Evolutionary conservation across 2,113 vertebrate genomes (phyloP), one percentile per base, ranked within the genome.

Genomic region (Xiphophorus maculatus): DNA sequence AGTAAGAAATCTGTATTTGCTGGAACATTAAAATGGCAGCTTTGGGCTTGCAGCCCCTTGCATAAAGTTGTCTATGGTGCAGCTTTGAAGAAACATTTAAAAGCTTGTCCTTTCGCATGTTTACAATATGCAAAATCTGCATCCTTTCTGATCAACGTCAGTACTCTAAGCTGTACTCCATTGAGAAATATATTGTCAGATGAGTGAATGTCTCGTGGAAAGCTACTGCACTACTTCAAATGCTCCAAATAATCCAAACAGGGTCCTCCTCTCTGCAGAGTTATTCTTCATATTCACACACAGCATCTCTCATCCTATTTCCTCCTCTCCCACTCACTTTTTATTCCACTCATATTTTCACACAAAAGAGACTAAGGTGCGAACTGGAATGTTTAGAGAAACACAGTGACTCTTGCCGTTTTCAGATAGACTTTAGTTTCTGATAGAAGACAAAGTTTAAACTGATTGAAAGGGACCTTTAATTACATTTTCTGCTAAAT

Each of bases 231-330:
- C 12, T 27, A 1, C 54, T 74, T 63, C 51, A 62, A 71, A 40
- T 69, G 42, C 61, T 37, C 28, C 42, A 80, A 73, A 62, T 58
- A 77, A 82, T 66, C 30, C 51, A 80, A 51, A 9, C 44, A 42
- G 58, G 35, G 11, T 37, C 63, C 84, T 73, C 78, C 79, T 84
- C 68, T 81, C 15, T 64, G 80, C 72, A 85, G 71, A 82, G 79
- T 74, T 71, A 84, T 89, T 74, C 75, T 76, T 66, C 77, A 40
- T 40, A 10, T 79, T 29, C 73, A 85, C 66, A 79, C 61, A 60
- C 76, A 87, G 78, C 74, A 77, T 77, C 44, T 63, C 78, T 78
- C 87, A 80, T 80, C 54, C 80, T 80, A 82, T 67, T 88, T 90
- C 78, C 76, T 82, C 76, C 84, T 79, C 78, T 81, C 72, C 81